Base-by-base conservation (phyloP, 2,113 vertebrate genomes). In the Calypte anna region DNA sequence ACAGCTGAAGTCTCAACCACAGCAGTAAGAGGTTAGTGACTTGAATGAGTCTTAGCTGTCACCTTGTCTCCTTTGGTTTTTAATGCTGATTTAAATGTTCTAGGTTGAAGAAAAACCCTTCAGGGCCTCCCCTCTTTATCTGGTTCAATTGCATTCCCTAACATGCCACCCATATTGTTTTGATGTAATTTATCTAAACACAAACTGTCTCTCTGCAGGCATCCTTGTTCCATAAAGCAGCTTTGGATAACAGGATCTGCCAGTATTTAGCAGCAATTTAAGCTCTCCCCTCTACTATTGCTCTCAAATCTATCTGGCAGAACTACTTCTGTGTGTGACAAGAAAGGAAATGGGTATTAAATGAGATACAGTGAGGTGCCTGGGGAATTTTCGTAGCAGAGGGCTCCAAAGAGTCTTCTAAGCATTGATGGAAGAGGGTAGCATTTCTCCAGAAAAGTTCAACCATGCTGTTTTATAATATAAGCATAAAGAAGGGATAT, bases 131-230 rank as follows among this genome's bases (percentile, higher is more conserved):
- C 2, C 7, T 9, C 54, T 6, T 2, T 31, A 17, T 40, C 64
- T 51, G 89, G 5, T 53, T 38, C 0, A 0, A 63, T 23, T 53
- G 50, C 79, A 51, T 31, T 22, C 30, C 48, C 12, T 28, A 66
- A 55, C 27, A 48, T 1, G 2, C n/a, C 59, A 4, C 63, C 50
- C 3, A 0, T 31, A 20, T 14, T 54, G 30, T 55, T 70, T 63
- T 88, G 90, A 93, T 83, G 72, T 59, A 55, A 94, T 88, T 43
- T 86, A 28, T 70, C 17, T 83, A 88, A 91, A 33, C 72, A 93
- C 67, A 62, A 43, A 40, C 55, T 55, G 40, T 17, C 30, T 38
- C 61, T 84, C 90, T 2, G 1, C 64, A 21, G 48, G 48, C 62
- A 82, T 23, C 53, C 74, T 57, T 3, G 3, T 44, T 73, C 63